Evolutionary conservation across 1,140 invertebrate genomes (phyloP), one percentile per base, ranked within the genome.

Genomic region (Thaumetopoea pityocampa): DNA sequence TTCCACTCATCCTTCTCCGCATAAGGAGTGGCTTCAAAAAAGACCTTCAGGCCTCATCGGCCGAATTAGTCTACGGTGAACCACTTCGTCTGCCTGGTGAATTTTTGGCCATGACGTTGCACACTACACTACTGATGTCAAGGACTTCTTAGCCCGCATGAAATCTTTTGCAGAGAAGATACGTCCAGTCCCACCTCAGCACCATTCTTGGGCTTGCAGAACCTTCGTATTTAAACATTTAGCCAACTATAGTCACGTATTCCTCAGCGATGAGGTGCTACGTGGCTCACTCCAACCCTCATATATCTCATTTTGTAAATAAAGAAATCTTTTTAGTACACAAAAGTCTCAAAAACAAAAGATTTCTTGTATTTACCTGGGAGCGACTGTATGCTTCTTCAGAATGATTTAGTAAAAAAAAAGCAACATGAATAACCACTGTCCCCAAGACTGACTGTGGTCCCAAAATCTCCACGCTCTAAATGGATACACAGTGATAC

Each of bases 1-100:
- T 87, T 5, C 77, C 83, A 2, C 44, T 71, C 1, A 71, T 87
- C 3, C 47, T 87, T 0, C 49, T 86, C 0, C 84, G 82, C 1
- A 51, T 85, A 1, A 17, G 83, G 14, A 53, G 62, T 6, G 42
- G 18, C 9, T 61, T 6, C 45, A 76, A 79, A 22, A 62, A 73
- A 22, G 74, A 85, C 11, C 24, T 74, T 0, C 36, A 68, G 15
- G 51, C 61, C 0, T 71, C 70, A 0, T 42, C 77, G 1, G 73
- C 70, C 0, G 50, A 64, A 17, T 34, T 63, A 4, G 49, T 59
- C 5, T 59, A 32, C 23, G 80, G 55, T 4, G 49, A 59, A 11
- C 43, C 55, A 0, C 14, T 59, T 2, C 26, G 44, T 3, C 12
- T 56, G 1, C 78, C 81, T 9, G 69, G 65, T 1, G 67, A 82